Evolutionary conservation across 2,797 vertebrate species (phyloP).

Genomic region (Garrulus glandarius): DNA sequence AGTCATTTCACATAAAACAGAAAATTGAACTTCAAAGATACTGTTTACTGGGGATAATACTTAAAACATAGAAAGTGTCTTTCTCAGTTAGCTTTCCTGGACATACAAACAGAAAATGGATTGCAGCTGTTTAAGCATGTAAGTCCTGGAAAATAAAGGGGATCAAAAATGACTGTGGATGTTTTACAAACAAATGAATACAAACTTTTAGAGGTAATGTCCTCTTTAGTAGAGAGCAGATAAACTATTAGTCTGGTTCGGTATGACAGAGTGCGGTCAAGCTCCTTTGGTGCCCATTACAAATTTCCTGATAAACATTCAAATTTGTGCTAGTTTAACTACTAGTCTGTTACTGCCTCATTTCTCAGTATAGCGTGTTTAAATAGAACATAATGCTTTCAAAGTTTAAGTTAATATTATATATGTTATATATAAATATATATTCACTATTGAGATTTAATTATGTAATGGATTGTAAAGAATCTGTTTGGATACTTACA

Average conservation of each 20-base stretch:
- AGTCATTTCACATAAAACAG: not conserved
- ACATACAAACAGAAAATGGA: not conserved
- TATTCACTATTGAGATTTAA: conserved; percentile 80
- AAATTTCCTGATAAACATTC: conserved; percentile 33
- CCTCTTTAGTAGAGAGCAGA: not conserved
- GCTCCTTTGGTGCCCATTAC: conserved; percentile 5
- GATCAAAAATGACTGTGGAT: not conserved
- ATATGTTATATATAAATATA: conserved; percentile 79
- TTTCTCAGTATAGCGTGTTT: conserved; percentile 72
- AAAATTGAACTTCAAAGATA: conserved; percentile 31
- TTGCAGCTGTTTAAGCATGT: not conserved
- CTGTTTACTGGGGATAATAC: conserved; percentile 37
- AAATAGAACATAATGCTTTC: conserved; percentile 81
- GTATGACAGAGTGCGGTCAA: not conserved
- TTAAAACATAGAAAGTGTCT: not conserved
- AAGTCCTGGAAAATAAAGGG: conserved; percentile 26
- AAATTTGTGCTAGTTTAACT: conserved; percentile 69
- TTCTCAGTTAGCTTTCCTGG: conserved; percentile 3
- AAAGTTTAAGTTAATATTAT: conserved; percentile 80
- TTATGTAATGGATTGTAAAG: conserved; percentile 80
- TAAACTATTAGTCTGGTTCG: not conserved
- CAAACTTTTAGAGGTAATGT: not conserved
- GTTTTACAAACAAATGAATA: not conserved
- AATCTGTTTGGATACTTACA: conserved; percentile 75
- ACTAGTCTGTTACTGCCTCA: conserved; percentile 72